phyloP scores from a whole-genome alignment of 2,113 vertebrate species.

The Ardeotis arabs region DNA sequence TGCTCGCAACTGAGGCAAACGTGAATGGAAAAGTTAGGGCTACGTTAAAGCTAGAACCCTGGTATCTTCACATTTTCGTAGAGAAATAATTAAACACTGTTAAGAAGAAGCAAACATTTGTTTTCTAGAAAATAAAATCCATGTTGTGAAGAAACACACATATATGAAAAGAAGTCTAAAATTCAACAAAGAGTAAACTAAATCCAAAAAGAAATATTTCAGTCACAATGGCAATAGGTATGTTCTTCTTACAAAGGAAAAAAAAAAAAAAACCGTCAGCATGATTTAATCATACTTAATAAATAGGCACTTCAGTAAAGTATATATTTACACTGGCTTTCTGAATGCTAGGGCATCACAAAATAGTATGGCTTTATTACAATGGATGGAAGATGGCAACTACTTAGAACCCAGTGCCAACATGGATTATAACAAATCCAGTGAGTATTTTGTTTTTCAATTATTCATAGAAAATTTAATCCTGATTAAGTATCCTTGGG shows the following conservation, averaged over 20 bases:
- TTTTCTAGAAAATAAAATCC: conserved; percentile 29
- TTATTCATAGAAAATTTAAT: conserved; percentile 88
- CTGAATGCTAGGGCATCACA: conserved; percentile 62
- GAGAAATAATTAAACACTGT: not conserved
- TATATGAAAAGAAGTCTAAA: not conserved
- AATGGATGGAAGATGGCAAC: conserved; percentile 80
- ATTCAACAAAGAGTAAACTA: not conserved
- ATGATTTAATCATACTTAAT: conserved; percentile 51
- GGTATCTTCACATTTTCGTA: not conserved
- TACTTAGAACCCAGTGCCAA: conserved; percentile 81
- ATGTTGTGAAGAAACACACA: not conserved
- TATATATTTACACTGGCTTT: conserved; percentile 63
- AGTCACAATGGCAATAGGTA: conserved; percentile 30
- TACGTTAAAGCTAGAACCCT: not conserved
- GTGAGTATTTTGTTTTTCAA: conserved; percentile 87
- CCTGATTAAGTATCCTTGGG: conserved; percentile 87
- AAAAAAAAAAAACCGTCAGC: not conserved
- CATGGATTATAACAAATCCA: conserved; percentile 84
- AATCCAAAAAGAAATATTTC: conserved; percentile 4
- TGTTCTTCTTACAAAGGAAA: not conserved
- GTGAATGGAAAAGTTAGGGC: not conserved
- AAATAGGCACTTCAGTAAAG: conserved; percentile 71
- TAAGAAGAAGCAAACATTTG: not conserved
- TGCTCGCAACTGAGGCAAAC: not conserved
- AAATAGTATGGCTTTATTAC: conserved; percentile 76